These are phyloP conservation scores for Eremophila alpestris DNA, from an alignment of 2,797 vertebrate genomes.

Conservation along the genomic window DNA sequence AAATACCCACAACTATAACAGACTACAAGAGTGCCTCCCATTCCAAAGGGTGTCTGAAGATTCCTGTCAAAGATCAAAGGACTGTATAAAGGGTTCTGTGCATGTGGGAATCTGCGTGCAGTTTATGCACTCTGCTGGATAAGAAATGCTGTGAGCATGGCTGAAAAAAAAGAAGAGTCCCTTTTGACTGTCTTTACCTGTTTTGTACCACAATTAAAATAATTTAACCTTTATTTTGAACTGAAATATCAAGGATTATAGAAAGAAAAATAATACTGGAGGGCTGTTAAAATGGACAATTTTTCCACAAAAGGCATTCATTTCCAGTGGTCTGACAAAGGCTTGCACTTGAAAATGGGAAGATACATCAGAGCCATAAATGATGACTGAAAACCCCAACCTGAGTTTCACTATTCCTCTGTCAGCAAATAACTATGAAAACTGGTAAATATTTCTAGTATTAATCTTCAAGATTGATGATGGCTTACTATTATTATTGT, in stretches of 20 bases:
- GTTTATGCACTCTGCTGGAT: constrained; percentile 24
- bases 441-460: not conserved
- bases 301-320: not conserved
- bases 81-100: not conserved
- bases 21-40: not conserved
- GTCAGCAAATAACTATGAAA: not conserved
- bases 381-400: not conserved
- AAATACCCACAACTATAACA: not conserved
- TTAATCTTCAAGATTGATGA: not conserved
- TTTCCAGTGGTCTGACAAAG: not conserved
- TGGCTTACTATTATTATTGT: not conserved
- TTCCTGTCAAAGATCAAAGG: constrained; percentile 40
- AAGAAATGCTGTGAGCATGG: not conserved
- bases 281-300: not conserved
- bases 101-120: not conserved
- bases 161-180: not conserved
- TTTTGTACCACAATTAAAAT: not conserved
- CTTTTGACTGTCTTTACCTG: not conserved
- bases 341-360: not conserved
- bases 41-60: constrained; percentile 20
- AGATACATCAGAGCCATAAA: not conserved
- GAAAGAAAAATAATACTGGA: not conserved
- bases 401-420: not conserved
- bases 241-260: not conserved
- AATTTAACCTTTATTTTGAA: not conserved